Percentiles rank a stretch among this genome's conserved stretches.
Conservation (phyloP, 2,888 invertebrate genomes). For the Torymus texanus region DNA sequence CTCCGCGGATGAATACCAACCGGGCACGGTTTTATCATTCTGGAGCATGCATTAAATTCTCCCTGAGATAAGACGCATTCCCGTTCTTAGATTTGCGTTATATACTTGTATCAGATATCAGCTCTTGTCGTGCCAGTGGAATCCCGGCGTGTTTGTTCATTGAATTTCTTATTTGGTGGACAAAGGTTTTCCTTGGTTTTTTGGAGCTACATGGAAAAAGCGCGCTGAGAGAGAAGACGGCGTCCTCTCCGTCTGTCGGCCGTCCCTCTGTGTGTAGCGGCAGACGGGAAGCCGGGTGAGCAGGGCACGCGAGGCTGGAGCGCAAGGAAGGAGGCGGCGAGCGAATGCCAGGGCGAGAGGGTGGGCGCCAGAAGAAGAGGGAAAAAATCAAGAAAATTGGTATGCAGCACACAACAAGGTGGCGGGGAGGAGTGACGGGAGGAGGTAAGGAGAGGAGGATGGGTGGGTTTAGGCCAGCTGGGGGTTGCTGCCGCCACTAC, state of each 20-base stretch:
- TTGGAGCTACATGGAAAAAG: not conserved
- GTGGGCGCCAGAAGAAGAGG: constrained; percentile 64
- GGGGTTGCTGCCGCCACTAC: constrained; percentile 67
- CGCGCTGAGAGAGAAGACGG: too few relatives aligned
- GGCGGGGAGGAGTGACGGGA: constrained; percentile 63
- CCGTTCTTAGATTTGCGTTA: too few relatives aligned
- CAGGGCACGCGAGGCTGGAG: not conserved
- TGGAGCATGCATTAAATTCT: too few relatives aligned
- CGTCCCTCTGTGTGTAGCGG: constrained; percentile 3
- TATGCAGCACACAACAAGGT: constrained; percentile 80
- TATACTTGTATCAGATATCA: too few relatives aligned
- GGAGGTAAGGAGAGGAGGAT: constrained; percentile 66
- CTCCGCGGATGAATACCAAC: not conserved
- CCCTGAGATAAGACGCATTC: too few relatives aligned
- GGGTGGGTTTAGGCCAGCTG: constrained; percentile 75
- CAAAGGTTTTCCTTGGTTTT: constrained; percentile 22
- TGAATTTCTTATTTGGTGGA: constrained; percentile 9
- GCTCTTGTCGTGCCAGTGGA: too few relatives aligned
- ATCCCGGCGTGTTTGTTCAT: not conserved
- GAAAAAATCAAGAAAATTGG: constrained; percentile 80
- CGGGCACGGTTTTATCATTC: not conserved
- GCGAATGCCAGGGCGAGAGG: constrained; percentile 52
- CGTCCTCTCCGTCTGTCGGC: too few relatives aligned
- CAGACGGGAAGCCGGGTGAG: constrained; percentile 33
- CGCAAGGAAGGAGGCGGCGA: constrained; percentile 9